A percentile compares a stretch with the other conserved stretches of the same genome.
Conservation (phyloP, 2,113 vertebrate genomes). For the Condylura cristata region DNA sequence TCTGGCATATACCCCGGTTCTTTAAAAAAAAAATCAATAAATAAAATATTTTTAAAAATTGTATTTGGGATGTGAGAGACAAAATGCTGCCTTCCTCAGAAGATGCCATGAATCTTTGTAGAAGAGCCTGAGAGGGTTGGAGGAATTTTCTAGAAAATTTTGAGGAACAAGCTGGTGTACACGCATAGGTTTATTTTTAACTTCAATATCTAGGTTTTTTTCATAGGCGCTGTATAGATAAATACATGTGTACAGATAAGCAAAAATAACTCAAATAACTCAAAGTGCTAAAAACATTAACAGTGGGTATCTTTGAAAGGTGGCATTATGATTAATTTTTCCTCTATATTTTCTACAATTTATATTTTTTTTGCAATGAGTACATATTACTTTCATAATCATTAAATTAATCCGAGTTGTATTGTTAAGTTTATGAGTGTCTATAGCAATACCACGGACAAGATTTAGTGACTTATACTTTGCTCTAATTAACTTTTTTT, state of each 20-base stretch:
- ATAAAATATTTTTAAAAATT: too few relatives aligned
- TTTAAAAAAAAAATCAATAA: too few relatives aligned
- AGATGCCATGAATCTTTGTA: not conserved
- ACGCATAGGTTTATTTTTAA: not conserved
- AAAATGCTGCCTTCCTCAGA: not conserved
- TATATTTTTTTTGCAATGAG: not conserved
- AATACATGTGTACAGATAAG: not conserved
- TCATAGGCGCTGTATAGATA: not conserved
- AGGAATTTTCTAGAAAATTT: not conserved
- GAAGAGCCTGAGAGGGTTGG: not conserved
- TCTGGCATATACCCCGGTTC: too few relatives aligned
- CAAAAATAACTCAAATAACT: not conserved
- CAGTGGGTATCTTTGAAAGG: not conserved
- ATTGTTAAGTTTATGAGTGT: not conserved
- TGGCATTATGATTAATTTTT: not conserved
- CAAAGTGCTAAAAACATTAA: constrained; percentile 17
- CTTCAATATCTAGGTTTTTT: not conserved
- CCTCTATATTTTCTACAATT: not conserved
- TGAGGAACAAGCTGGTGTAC: not conserved
- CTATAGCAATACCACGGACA: not conserved
- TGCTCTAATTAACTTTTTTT: not conserved
- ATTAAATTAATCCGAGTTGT: not conserved
- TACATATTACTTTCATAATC: not conserved
- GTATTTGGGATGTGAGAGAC: not conserved
- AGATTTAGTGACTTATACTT: not conserved